These are phyloP conservation scores for Aphelenchoides besseyi DNA, from an alignment of 1,140 invertebrate genomes.

Conservation along the genomic window DNA sequence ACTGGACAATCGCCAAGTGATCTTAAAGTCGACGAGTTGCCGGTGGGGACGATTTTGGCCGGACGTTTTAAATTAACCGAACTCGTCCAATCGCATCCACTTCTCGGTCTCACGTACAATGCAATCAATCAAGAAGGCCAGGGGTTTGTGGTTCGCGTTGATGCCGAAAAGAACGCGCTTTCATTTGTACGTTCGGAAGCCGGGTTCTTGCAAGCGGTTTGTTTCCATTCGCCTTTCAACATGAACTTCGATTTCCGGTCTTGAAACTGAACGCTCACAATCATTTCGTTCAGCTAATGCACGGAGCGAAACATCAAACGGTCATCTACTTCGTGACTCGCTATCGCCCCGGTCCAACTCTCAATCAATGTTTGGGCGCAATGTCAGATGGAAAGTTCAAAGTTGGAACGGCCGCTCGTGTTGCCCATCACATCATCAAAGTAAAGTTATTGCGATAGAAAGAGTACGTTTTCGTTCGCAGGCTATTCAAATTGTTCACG, in stretches of 20 bases:
- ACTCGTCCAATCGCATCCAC: conserved; percentile 30
- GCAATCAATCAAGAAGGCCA: conserved; percentile 38
- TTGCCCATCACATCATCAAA: conserved; percentile 29
- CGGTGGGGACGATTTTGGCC: conserved; percentile 28
- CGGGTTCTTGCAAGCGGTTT: conserved; percentile 34
- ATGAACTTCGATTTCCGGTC: conserved; percentile 10
- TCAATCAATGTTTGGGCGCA: conserved; percentile 28
- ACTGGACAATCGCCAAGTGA: too few relatives aligned
- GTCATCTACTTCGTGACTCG: conserved; percentile 35
- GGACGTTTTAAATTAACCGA: conserved; percentile 34
- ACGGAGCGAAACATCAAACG: conserved; percentile 33
- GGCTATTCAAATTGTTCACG: conserved; percentile 26
- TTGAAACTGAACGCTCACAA: conserved; percentile 35
- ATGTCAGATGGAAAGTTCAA: conserved; percentile 30
- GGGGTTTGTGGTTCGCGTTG: conserved; percentile 33
- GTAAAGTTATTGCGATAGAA: neutral
- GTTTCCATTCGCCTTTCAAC: neutral
- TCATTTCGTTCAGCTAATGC: conserved; percentile 31
- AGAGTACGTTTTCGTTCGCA: conserved; percentile 15
- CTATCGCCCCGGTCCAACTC: conserved; percentile 28
- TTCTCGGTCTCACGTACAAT: conserved; percentile 35
- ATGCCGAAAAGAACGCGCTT: conserved; percentile 31
- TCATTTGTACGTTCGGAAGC: conserved; percentile 40
- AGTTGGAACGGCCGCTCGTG: conserved; percentile 26
- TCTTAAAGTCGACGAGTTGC: conserved; percentile 32